Evolutionary conservation across 2,888 invertebrate genomes (phyloP).

Genomic region (Temnothorax unifasciatus): DNA sequence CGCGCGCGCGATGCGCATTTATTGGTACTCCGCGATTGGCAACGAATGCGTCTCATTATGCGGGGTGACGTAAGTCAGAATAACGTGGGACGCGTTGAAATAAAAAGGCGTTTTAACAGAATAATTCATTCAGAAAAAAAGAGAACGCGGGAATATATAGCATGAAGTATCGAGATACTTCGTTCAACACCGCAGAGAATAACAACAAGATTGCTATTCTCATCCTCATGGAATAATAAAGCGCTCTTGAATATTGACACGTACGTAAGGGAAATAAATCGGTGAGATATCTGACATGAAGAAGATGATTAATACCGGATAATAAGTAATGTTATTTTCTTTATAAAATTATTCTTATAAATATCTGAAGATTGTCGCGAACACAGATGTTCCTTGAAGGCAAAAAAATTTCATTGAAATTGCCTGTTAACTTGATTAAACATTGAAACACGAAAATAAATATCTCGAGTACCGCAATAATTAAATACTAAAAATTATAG

Average conservation of each 20-base stretch:
- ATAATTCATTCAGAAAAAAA: conserved; percentile 33
- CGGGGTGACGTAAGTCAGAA: conserved; percentile 29
- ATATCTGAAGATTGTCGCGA: not conserved
- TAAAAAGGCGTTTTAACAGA: conserved; percentile 35
- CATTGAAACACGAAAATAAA: not conserved
- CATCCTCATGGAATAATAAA: conserved; percentile 77
- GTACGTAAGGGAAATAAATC: conserved; percentile 74
- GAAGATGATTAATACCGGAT: not conserved
- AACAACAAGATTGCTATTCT: conserved; percentile 72
- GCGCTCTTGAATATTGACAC: conserved; percentile 82
- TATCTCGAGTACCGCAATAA: not conserved
- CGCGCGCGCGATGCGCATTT: conserved; percentile 52
- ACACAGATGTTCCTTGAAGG: not conserved
- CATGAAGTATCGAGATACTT: conserved; percentile 23
- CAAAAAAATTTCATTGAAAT: not conserved
- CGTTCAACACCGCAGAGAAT: conserved; percentile 3
- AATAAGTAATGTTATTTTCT: conserved; percentile 54
- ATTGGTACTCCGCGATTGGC: conserved; percentile 43
- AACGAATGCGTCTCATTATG: conserved; percentile 42
- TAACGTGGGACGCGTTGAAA: conserved; percentile 5
- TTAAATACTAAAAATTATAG: not conserved
- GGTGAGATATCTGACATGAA: not conserved
- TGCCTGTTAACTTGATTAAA: not conserved
- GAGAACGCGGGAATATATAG: conserved; percentile 13
- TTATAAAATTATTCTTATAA: conserved; percentile 20